Percentiles rank a stretch among this genome's conserved stretches.
These are phyloP conservation scores for Himalopsyche anomala DNA, from an alignment of 2,888 invertebrate genomes.

Conservation along the genomic window DNA sequence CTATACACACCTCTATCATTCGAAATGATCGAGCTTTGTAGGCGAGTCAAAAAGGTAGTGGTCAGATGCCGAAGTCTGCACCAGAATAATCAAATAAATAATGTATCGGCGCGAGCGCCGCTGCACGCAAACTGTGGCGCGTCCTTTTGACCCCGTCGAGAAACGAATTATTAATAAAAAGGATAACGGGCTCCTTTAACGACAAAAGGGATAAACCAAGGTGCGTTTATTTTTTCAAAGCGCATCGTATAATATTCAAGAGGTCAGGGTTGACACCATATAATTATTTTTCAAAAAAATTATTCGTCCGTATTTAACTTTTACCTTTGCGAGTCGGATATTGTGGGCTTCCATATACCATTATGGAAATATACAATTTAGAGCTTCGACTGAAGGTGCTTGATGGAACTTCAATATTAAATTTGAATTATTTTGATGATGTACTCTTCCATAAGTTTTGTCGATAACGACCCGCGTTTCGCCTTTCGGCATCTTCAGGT, in stretches of 20 bases:
- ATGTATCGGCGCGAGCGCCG: conserved; percentile 14
- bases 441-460: no score
- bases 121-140: conserved; percentile 26
- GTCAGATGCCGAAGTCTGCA: neutral
- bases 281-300: neutral
- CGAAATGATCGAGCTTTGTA: no score
- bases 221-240: conserved; percentile 9
- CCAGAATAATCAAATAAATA: conserved; percentile 22
- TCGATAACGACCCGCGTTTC: no score
- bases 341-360: no score
- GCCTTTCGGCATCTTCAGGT: no score
- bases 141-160: conserved; percentile 23
- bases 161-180: conserved; percentile 25
- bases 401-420: no score
- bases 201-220: conserved; percentile 29
- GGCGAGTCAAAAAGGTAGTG: neutral
- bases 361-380: no score
- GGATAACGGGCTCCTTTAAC: conserved; percentile 26
- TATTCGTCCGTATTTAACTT: no score
- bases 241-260: conserved; percentile 6
- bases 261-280: conserved; percentile 7
- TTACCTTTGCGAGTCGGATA: no score
- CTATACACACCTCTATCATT: no score
- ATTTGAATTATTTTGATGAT: no score
- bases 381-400: no score